Evolutionary conservation across 2,888 invertebrate genomes (phyloP).

Genomic region (Cenopis cana): DNA sequence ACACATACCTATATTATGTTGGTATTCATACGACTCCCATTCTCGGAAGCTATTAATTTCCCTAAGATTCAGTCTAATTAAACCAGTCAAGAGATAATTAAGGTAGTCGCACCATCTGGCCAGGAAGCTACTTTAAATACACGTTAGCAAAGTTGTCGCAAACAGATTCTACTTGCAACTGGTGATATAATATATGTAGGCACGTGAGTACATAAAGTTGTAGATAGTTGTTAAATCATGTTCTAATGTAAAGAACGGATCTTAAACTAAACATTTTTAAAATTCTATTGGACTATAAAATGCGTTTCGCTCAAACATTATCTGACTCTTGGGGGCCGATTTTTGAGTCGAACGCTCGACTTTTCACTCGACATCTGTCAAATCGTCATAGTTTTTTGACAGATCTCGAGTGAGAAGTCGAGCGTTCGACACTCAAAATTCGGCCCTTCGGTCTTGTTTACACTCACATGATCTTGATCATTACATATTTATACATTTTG

Average conservation of each 20-base stretch:
- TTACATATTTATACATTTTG: too few relatives aligned
- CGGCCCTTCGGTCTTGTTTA: too few relatives aligned
- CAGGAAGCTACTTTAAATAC: slow-evolving; percentile 18
- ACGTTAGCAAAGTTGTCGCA: slow-evolving; percentile 14
- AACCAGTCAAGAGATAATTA: slow-evolving; percentile 15
- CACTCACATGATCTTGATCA: too few relatives aligned
- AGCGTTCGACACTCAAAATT: too few relatives aligned
- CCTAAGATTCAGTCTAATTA: slow-evolving; percentile 6
- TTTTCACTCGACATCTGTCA: too few relatives aligned
- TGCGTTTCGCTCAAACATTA: not conserved
- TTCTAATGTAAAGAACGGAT: not conserved
- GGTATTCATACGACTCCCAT: not conserved
- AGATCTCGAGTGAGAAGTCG: too few relatives aligned
- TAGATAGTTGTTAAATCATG: slow-evolving; percentile 15
- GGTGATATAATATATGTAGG: not conserved
- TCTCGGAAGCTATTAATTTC: not conserved
- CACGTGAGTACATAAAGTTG: slow-evolving; percentile 4
- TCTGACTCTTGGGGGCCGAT: too few relatives aligned
- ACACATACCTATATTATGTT: too few relatives aligned
- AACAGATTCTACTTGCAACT: slow-evolving; percentile 13
- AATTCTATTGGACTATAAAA: not conserved
- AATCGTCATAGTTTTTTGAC: too few relatives aligned
- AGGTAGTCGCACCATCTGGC: slow-evolving; percentile 24
- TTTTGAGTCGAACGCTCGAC: too few relatives aligned
- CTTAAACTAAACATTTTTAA: not conserved